A percentile compares a stretch with the other conserved stretches of the same genome.
phyloP scores from a whole-genome alignment of 1,140 invertebrate species.

The Heliothis virescens region DNA sequence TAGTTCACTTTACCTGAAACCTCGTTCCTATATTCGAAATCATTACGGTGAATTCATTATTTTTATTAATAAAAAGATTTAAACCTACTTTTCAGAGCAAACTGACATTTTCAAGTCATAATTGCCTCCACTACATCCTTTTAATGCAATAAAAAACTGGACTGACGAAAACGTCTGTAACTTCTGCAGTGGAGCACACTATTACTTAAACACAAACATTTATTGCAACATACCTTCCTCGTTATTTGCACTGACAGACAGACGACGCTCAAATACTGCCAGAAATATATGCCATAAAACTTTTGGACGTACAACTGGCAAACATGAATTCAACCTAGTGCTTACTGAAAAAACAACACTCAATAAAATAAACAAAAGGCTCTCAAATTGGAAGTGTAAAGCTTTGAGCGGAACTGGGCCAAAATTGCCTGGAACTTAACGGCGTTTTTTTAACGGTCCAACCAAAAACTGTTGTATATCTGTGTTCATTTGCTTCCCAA shows the following conservation, averaged over 20 bases:
- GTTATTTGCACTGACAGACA: constrained; percentile 2
- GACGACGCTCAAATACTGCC: not conserved
- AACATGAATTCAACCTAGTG: constrained; percentile 26
- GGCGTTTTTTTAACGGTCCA: constrained; percentile 16
- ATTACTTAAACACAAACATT: not conserved
- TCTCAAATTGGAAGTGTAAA: constrained; percentile 45
- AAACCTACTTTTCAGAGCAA: too few species aligned
- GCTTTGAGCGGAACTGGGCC: constrained; percentile 36
- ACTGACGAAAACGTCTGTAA: not conserved
- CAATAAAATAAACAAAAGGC: constrained; percentile 41
- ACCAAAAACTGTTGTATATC: constrained; percentile 19
- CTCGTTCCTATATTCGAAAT: too few species aligned
- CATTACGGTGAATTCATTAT: too few species aligned
- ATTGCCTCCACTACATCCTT: too few species aligned
- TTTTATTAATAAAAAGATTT: too few species aligned
- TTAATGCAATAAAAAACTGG: not conserved
- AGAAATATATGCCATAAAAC: constrained; percentile 23
- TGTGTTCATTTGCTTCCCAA: constrained; percentile 36
- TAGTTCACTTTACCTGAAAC: too few species aligned
- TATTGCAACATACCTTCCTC: not conserved
- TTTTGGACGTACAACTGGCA: not conserved
- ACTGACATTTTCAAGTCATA: too few species aligned
- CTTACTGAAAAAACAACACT: constrained; percentile 39
- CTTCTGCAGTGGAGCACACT: not conserved
- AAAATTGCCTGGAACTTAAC: constrained; percentile 26